Evolutionary conservation across 2,113 vertebrate species (phyloP).

Genomic region (Argyrosomus japonicus): DNA sequence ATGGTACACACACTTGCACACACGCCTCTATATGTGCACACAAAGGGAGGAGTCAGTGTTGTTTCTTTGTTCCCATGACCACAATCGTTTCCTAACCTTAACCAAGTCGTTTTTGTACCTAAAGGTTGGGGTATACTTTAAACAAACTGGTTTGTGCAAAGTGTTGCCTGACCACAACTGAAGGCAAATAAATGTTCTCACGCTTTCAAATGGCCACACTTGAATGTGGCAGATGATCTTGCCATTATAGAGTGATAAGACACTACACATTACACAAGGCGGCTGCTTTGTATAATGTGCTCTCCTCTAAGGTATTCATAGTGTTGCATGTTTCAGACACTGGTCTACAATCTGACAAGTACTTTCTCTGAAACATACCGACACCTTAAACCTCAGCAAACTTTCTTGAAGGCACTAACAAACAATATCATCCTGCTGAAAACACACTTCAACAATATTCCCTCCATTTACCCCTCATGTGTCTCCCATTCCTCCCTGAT

Average conservation of each 20-base stretch:
- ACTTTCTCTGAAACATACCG: neutral
- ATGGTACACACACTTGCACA: no score
- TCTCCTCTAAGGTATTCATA: neutral
- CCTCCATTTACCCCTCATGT: constrained; percentile 3
- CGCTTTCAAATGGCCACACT: neutral
- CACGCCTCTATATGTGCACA: no score
- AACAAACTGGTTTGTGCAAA: neutral
- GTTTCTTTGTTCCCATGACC: neutral
- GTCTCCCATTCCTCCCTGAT: neutral
- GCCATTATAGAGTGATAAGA: neutral
- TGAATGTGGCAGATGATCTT: accelerated
- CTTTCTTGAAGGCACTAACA: neutral
- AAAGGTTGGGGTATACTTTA: neutral
- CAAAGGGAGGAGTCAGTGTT: neutral
- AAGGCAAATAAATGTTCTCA: neutral
- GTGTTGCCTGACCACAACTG: neutral
- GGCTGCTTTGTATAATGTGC: no score
- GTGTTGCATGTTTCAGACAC: neutral
- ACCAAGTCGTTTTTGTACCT: neutral
- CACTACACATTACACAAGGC: neutral
- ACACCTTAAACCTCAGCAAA: neutral
- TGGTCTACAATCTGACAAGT: neutral
- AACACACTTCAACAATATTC: constrained; percentile 22
- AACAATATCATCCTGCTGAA: neutral
- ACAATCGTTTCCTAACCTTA: neutral